Base-by-base conservation (phyloP, 2,888 invertebrate species). In the Drosophila pullipes region DNA sequence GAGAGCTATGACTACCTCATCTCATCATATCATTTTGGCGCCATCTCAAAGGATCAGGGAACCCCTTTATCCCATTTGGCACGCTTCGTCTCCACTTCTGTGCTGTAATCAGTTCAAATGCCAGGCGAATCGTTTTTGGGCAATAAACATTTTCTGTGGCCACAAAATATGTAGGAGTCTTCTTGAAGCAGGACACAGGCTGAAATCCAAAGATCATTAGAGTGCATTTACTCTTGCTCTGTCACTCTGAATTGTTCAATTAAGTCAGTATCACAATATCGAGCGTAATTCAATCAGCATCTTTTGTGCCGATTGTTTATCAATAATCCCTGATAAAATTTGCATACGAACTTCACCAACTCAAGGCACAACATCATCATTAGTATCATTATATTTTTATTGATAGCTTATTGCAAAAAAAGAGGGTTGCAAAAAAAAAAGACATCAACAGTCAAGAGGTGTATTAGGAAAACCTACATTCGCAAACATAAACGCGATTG, bases 391-490 rank as follows among this genome's bases (percentile, higher is more conserved):
- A 79, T 70, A 74, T 79, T 79, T 72, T 58, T 49, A 76, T 86
- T 67, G 69, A 54, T 64, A 69, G 64, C 44, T 55, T 37, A 30
- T 69, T 68, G 74, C 81, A 30, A 77, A 75, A 57, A 66, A 52
- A 16, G 35, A 57, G 71, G 71, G 60, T 58, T 65, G 77, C 67
- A 44, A 69, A 41, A 49, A 31, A 31, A 59, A 65, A 53, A 49
- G 41, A 69, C 55, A 52, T 41, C 69, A 61, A 67, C 70, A 82
- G 79, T 85, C 89, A 89, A 83, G 89, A 83, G 70, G 54, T 72
- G 63, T 55, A 76, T 61, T 78, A 80, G 63, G 44, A 60, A 66
- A 72, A 69, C 78, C 80, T 79, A 83, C 79, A 89, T 75, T 89
- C 58, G 71, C 73, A 74, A 70, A 81, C 78, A 72, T 70, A 83